Evolutionary conservation across 2,797 vertebrate genomes (phyloP).

Genomic region (Molossus molossus): DNA sequence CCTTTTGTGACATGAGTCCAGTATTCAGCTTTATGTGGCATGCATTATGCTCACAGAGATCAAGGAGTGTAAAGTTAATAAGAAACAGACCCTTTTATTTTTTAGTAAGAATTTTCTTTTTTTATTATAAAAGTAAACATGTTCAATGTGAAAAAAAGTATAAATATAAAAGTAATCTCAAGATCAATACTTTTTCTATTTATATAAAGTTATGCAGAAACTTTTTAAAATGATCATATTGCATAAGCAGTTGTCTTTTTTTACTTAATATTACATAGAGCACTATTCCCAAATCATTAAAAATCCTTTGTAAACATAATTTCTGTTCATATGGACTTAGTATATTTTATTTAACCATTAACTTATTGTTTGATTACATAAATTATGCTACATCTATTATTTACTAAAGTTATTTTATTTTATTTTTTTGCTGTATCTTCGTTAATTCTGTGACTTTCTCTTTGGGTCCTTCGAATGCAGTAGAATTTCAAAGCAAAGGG

Average conservation of each 20-base stretch:
- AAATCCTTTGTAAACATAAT: slow-evolving; percentile 29
- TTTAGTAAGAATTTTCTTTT: slow-evolving; percentile 11
- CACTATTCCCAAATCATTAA: slow-evolving; percentile 32
- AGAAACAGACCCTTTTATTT: background rate
- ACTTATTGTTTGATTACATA: slow-evolving; percentile 15
- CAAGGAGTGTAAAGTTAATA: background rate
- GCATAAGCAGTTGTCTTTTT: slow-evolving; percentile 10
- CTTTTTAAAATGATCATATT: slow-evolving; percentile 17
- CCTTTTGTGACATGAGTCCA: background rate
- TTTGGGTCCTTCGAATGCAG: slow-evolving; percentile 20
- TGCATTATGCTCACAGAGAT: background rate
- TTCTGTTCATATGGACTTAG: background rate
- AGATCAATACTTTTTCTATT: background rate
- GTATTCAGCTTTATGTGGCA: no score
- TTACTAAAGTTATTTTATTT: background rate
- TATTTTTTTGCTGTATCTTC: background rate
- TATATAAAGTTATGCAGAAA: background rate
- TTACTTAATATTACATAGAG: background rate
- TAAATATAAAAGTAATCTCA: slow-evolving; percentile 36
- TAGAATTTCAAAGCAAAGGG: background rate
- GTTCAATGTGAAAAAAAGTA: background rate
- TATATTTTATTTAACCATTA: slow-evolving; percentile 27
- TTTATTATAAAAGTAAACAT: slow-evolving; percentile 33
- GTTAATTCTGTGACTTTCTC: slow-evolving; percentile 33
- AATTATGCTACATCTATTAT: background rate